phyloP scores from a whole-genome alignment of 2,888 invertebrate genomes.

The Rhimphoctona megacephalus region DNA sequence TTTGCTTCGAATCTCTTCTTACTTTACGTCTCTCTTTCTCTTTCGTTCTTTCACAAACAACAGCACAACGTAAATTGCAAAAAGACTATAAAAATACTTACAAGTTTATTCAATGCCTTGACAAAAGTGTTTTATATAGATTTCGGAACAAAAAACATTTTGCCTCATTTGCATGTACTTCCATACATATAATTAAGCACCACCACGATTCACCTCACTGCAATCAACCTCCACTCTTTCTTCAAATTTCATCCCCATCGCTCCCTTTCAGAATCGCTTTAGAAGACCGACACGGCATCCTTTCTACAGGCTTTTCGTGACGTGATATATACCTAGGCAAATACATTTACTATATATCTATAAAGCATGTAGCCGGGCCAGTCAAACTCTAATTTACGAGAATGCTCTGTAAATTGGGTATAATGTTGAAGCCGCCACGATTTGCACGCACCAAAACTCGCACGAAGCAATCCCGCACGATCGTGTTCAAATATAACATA shows the following conservation, averaged over 20 bases:
- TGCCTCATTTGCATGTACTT: not conserved
- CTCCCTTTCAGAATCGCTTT: not conserved
- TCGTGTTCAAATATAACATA: constrained; percentile 50
- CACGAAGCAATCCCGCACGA: constrained; percentile 52
- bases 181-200: constrained; percentile 2
- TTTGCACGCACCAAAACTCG: constrained; percentile 53
- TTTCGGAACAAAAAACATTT: not conserved
- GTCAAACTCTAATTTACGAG: constrained; percentile 68
- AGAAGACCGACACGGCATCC: constrained; percentile 49
- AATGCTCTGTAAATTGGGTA: constrained; percentile 53
- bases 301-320: constrained; percentile 57
- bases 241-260: not conserved
- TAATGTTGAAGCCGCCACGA: constrained; percentile 38
- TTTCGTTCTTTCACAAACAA: not conserved
- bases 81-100: not conserved
- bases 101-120: not conserved
- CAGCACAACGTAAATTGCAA: not conserved
- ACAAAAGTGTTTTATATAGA: not conserved
- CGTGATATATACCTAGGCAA: constrained; percentile 2
- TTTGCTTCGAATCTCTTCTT: constrained; percentile 28
- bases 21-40: not conserved
- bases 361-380: constrained; percentile 15
- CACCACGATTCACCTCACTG: not conserved
- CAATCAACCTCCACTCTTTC: not conserved
- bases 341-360: constrained; percentile 19